Evolutionary conservation across 2,888 invertebrate species (phyloP), one percentile per base, ranked within the genome.

Genomic region (Diplazon laetatorius): DNA sequence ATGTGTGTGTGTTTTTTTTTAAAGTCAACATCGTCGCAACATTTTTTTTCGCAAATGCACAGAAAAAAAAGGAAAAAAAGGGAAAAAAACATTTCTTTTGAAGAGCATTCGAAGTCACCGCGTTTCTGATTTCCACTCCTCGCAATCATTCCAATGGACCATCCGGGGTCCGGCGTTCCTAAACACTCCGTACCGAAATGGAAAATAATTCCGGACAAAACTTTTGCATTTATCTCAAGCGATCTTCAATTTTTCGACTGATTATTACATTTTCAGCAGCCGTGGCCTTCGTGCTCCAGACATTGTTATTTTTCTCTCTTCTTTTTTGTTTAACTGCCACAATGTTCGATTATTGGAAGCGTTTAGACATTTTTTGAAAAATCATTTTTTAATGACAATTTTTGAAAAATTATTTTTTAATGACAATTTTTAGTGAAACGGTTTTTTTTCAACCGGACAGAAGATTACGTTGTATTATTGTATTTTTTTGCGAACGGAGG

Each of bases 51-150:
- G 30, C 30, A 16, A 30, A 55, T 25, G 30, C 2, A 16, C 35
- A 9, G n/a, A n/a, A n/a, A n/a, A n/a, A n/a, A n/a, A n/a, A n/a
- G n/a, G n/a, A n/a, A n/a, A n/a, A n/a, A n/a, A 14, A 16, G 30
- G 1, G 30, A 55, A 55, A 6, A 6, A 30, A 55, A 16, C 10
- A 48, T 30, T 30, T 6, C 48, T 46, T 4, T 52, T 1, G 1
- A 55, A 14, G 2, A 55, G 8, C 16, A 55, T 30, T 30, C 35
- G 55, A 30, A 9, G 55, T 14, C 9, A 9, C 8, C 72, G 60
- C 71, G 71, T 81, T 78, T 80, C 62, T 63, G 72, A 81, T 80
- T 81, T 73, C 74, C 76, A 82, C 75, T 76, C 77, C 76, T 75
- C 78, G 78, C 71, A 39, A 72, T 71, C 75, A 78, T 78, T 78